Evolutionary conservation across 37 sponge, comb jelly and placozoan genomes (phyloP).

Genomic region (Mnemiopsis leidyi): DNA sequence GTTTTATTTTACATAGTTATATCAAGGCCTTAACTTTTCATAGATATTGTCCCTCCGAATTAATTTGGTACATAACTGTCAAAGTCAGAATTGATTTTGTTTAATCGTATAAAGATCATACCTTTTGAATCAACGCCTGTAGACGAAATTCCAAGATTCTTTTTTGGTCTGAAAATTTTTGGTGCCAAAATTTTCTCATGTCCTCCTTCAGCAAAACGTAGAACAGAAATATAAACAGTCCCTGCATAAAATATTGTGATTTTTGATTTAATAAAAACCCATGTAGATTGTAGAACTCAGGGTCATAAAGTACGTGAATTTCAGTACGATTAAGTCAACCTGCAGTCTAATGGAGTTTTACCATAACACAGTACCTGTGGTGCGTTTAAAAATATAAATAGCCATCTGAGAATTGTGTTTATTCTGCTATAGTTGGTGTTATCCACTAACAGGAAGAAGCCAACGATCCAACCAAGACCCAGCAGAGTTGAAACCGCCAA

Average conservation of each 20-base stretch:
- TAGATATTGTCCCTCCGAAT: too few species aligned
- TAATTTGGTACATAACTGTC: too few species aligned
- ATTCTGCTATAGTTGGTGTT: not conserved
- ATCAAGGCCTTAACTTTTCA: too few species aligned
- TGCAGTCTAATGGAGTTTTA: too few species aligned
- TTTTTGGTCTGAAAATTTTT: not conserved
- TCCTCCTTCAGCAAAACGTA: constrained; percentile 28
- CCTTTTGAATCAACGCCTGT: not conserved
- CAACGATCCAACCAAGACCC: not conserved
- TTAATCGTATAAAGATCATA: too few species aligned
- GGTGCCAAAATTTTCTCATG: not conserved
- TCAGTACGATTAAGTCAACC: too few species aligned
- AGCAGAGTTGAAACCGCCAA: not conserved
- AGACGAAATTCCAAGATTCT: not conserved
- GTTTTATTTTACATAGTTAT: too few species aligned
- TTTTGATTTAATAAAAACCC: too few species aligned
- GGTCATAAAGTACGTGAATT: too few species aligned
- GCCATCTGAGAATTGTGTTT: not conserved
- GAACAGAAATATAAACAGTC: constrained; percentile 5
- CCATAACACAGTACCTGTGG: too few species aligned
- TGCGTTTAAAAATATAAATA: not conserved
- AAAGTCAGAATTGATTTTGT: too few species aligned
- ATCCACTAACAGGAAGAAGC: not conserved
- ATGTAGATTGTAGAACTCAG: too few species aligned
- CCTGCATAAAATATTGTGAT: constrained; percentile 1